phyloP scores from a whole-genome alignment of 2,888 invertebrate genomes.

The Caenorhabditis drosophilae region DNA sequence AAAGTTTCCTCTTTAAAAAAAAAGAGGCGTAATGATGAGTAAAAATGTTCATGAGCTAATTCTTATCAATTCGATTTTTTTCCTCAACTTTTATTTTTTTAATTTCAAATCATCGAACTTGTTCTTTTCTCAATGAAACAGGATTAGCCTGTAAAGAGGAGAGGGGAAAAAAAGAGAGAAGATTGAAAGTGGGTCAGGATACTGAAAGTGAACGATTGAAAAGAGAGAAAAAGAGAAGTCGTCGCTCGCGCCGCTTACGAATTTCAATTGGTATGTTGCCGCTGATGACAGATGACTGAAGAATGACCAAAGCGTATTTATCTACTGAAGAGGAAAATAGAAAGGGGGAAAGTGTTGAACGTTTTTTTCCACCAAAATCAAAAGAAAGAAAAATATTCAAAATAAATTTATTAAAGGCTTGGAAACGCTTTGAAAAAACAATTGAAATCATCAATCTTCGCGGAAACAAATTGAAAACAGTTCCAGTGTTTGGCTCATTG shows the following conservation, averaged over 20 bases:
- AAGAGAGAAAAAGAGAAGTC: background rate
- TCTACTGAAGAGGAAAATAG: background rate
- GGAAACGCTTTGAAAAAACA: constrained; percentile 15
- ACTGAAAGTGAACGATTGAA: background rate
- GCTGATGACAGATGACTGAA: no score
- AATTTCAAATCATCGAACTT: constrained; percentile 4
- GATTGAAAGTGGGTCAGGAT: constrained; percentile 13
- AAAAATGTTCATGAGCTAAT: no score
- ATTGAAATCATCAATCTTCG: constrained; percentile 42
- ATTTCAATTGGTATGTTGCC: no score
- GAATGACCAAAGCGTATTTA: no score
- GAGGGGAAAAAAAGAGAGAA: constrained; percentile 1
- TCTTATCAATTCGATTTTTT: background rate
- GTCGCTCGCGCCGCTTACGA: background rate
- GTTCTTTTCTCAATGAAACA: constrained; percentile 2
- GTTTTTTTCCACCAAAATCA: no score
- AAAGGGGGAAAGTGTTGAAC: constrained; percentile 6
- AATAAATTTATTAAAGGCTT: constrained; percentile 24
- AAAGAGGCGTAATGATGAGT: no score
- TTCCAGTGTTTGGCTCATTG: constrained; percentile 54
- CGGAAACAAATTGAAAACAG: constrained; percentile 50
- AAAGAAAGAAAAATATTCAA: constrained; percentile 4
- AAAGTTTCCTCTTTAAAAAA: no score
- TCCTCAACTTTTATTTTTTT: constrained; percentile 2
- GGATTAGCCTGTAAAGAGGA: background rate